phyloP scores from a whole-genome alignment of 1,140 invertebrate species.

The Varroa destructor region DNA sequence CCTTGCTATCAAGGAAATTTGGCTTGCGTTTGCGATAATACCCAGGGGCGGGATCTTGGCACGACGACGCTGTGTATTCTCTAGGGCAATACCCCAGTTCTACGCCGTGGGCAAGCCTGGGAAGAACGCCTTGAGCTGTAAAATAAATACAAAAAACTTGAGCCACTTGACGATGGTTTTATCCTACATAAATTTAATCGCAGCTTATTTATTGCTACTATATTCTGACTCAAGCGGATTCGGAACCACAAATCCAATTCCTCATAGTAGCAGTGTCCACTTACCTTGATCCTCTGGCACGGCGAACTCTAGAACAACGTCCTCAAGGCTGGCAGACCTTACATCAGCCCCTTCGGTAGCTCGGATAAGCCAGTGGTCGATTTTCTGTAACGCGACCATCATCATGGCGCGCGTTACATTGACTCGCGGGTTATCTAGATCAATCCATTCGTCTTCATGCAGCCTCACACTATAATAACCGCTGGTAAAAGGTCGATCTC shows the following conservation, averaged over 20 bases:
- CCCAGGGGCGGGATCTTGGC: constrained; percentile 70
- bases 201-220: background rate
- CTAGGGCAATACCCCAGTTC: constrained; percentile 74
- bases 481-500: constrained; percentile 38
- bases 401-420: constrained; percentile 58
- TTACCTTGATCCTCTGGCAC: constrained; percentile 36
- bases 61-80: constrained; percentile 63
- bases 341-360: constrained; percentile 50
- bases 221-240: background rate
- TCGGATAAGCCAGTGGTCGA: constrained; percentile 62
- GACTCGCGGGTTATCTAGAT: constrained; percentile 49
- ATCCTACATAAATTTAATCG: background rate
- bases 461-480: constrained; percentile 51
- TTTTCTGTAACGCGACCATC: constrained; percentile 74
- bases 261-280: background rate
- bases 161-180: no score
- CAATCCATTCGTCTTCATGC: constrained; percentile 52
- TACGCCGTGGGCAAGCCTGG: constrained; percentile 58
- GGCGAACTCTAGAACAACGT: constrained; percentile 8
- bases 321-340: constrained; percentile 36
- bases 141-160: no score
- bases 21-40: constrained; percentile 58
- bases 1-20: constrained; percentile 46
- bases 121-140: constrained; percentile 24
- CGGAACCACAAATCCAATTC: background rate